Evolutionary conservation across 2,113 vertebrate species (phyloP).

Genomic region (Cisticola juncidis): DNA sequence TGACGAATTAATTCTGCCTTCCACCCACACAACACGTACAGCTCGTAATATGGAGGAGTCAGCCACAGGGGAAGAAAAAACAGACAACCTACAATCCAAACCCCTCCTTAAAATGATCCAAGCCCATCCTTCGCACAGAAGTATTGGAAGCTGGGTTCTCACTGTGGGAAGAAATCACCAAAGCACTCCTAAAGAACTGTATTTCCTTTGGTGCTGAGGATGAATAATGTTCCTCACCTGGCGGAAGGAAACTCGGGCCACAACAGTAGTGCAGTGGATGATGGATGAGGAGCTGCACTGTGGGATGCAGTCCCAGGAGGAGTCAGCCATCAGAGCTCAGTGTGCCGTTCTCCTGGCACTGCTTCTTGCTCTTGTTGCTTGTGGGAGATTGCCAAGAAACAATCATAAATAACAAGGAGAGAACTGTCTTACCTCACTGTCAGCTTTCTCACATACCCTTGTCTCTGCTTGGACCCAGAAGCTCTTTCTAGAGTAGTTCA

Average conservation of each 20-base stretch:
- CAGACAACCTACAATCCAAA: not conserved
- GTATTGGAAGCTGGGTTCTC: not conserved
- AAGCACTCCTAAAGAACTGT: not conserved
- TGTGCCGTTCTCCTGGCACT: not conserved
- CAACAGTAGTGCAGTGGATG: not conserved
- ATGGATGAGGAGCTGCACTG: not conserved
- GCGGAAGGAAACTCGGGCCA: accelerated
- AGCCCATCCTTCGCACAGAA: not conserved
- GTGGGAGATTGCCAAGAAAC: not conserved
- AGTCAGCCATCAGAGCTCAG: not conserved
- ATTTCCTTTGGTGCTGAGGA: not conserved
- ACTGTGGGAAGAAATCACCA: not conserved
- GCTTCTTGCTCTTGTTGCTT: not conserved
- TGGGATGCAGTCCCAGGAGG: not conserved
- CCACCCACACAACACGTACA: constrained; percentile 50
- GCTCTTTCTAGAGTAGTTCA: not conserved
- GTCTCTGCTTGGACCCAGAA: not conserved
- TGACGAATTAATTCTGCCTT: constrained; percentile 59
- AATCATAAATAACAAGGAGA: not conserved
- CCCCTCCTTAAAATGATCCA: not conserved
- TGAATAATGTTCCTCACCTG: not conserved
- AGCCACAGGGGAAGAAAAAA: not conserved
- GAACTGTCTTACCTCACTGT: not conserved
- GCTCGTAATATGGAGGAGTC: constrained; percentile 11
- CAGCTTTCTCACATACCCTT: not conserved